phyloP scores from a whole-genome alignment of 2,888 invertebrate genomes.

The Onchidella celtica region DNA sequence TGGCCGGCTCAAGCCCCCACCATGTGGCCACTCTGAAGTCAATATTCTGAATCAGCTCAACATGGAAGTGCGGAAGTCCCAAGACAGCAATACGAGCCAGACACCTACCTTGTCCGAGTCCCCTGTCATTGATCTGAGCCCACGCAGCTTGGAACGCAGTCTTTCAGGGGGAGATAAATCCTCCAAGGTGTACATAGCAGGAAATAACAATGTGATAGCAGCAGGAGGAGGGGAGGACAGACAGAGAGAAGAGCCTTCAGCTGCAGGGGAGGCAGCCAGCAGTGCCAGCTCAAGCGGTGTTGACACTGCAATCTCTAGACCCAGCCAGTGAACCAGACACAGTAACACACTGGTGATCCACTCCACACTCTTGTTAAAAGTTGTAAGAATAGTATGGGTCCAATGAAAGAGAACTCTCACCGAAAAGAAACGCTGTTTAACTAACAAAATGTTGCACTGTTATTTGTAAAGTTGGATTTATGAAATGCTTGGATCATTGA shows the following conservation, averaged over 20 bases:
- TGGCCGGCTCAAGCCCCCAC: slow-evolving; percentile 38
- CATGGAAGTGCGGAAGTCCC: not conserved
- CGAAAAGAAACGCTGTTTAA: too few species aligned
- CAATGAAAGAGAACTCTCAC: too few species aligned
- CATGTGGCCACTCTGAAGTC: slow-evolving; percentile 26
- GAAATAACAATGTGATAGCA: slow-evolving; percentile 40
- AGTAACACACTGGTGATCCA: not conserved
- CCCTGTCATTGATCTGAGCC: slow-evolving; percentile 34
- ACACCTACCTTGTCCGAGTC: not conserved
- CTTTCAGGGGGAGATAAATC: slow-evolving; percentile 5
- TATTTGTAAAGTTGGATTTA: too few species aligned
- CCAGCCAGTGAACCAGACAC: not conserved
- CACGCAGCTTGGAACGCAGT: not conserved
- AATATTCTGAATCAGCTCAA: slow-evolving; percentile 47
- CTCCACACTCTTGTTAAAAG: not conserved
- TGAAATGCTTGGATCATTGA: too few species aligned
- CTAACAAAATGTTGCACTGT: too few species aligned
- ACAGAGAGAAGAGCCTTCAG: not conserved
- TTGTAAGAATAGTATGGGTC: too few species aligned
- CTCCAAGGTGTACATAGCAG: not conserved
- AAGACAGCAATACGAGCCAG: slow-evolving; percentile 22
- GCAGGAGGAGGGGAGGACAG: too few species aligned
- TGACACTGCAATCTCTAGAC: not conserved
- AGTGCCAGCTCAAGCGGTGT: not conserved
- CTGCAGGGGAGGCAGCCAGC: not conserved